A percentile compares a stretch with the other conserved stretches of the same genome.
Evolutionary conservation across 2,888 invertebrate genomes (phyloP).

Genomic region (Sclerodermus sp.): DNA sequence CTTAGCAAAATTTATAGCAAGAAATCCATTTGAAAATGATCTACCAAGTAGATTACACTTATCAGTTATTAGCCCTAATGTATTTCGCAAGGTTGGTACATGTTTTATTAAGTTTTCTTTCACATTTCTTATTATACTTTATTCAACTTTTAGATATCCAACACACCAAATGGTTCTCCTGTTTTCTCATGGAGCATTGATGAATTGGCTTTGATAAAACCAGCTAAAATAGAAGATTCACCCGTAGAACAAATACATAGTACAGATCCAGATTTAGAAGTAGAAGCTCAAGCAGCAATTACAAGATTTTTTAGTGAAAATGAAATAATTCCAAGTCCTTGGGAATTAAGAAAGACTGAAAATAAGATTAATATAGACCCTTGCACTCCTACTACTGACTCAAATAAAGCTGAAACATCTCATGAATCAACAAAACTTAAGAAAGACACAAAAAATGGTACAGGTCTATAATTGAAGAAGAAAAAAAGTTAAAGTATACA

Average conservation of each 20-base stretch:
- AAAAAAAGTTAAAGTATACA: not conserved
- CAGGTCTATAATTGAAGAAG: not conserved
- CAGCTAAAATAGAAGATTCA: conserved; percentile 69
- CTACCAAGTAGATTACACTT: conserved; percentile 68
- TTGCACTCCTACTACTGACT: conserved; percentile 30
- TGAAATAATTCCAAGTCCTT: conserved; percentile 65
- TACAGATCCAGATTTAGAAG: conserved; percentile 67
- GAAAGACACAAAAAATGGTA: conserved; percentile 48
- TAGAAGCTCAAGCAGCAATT: conserved; percentile 69
- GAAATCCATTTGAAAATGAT: conserved; percentile 71
- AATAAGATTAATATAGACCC: conserved; percentile 18
- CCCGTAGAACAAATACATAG: conserved; percentile 66
- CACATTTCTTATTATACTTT: conserved; percentile 1
- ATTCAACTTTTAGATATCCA: conserved; percentile 47
- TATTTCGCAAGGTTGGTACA: conserved; percentile 46
- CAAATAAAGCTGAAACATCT: conserved; percentile 22
- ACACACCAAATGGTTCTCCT: conserved; percentile 51
- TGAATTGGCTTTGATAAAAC: conserved; percentile 68
- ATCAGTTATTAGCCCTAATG: conserved; percentile 67
- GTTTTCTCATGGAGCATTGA: conserved; percentile 73
- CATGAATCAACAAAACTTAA: conserved; percentile 28
- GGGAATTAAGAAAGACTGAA: conserved; percentile 44
- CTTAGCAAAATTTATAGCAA: conserved; percentile 60
- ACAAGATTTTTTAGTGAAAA: conserved; percentile 64
- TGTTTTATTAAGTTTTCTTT: not conserved